phyloP scores from a whole-genome alignment of 2,113 vertebrate species.

The Paramisgurnus dabryanus region DNA sequence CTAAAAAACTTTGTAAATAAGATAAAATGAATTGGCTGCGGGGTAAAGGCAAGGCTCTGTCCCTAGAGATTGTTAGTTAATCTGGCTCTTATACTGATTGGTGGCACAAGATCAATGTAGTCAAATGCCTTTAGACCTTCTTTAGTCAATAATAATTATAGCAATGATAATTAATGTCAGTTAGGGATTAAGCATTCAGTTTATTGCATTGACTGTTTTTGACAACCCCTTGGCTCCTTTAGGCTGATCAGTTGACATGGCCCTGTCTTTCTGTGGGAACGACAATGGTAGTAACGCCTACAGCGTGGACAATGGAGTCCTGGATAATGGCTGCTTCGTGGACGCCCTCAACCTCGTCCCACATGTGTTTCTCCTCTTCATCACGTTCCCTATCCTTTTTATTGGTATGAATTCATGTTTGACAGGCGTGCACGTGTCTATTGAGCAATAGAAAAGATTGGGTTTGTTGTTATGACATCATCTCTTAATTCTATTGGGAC shows the following conservation, averaged over 20 bases:
- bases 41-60: not conserved
- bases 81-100: constrained; percentile 27
- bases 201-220: not conserved
- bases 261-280: constrained; percentile 88
- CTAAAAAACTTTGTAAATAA: not conserved
- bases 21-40: not conserved
- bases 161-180: not conserved
- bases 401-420: constrained; percentile 83
- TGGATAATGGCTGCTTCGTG: constrained; percentile 94
- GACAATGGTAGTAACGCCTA: constrained; percentile 77
- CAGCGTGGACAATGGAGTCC: constrained; percentile 79
- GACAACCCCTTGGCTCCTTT: constrained; percentile 52
- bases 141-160: not conserved
- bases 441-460: too few species aligned
- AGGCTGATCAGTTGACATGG: constrained; percentile 68
- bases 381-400: constrained; percentile 98
- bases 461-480: too few species aligned
- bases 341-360: constrained; percentile 97
- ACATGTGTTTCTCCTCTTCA: constrained; percentile 96
- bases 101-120: constrained; percentile 1
- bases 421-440: too few species aligned
- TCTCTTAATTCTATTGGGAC: too few species aligned
- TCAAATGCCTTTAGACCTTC: not conserved
- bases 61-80: constrained; percentile 9
- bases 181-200: not conserved